Conservation (phyloP, 2,888 invertebrate genomes). For the Serripes groenlandicus region DNA sequence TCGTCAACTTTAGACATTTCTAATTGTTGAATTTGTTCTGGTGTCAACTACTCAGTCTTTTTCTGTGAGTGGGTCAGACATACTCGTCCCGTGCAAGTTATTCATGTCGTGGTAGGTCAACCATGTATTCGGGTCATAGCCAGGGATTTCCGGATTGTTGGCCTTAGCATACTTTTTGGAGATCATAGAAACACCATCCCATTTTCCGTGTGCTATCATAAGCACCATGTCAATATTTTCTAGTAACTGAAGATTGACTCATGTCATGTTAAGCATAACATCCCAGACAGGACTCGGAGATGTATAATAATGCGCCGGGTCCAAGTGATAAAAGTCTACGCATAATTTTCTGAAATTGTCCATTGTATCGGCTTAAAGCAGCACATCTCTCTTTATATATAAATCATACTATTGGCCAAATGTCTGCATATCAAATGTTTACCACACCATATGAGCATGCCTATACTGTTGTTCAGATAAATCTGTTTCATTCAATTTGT, state of each 20-base stretch:
- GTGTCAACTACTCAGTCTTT: background rate
- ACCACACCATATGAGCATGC: background rate
- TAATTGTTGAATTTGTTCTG: background rate
- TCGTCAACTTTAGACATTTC: constrained; percentile 6
- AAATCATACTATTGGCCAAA: constrained; percentile 19
- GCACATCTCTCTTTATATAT: no score
- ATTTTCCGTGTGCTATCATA: constrained; percentile 2
- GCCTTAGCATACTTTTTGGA: background rate
- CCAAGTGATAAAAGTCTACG: constrained; percentile 39
- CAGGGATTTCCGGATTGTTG: background rate
- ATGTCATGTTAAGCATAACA: constrained; percentile 17
- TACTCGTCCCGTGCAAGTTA: constrained; percentile 22
- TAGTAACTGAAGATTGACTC: constrained; percentile 5
- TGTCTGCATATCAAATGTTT: background rate
- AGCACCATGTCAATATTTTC: constrained; percentile 18
- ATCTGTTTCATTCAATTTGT: no score
- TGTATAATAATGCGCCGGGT: constrained; percentile 51
- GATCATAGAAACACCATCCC: constrained; percentile 17
- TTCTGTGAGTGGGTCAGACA: constrained; percentile 12
- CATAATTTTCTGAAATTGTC: no score
- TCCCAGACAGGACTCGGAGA: constrained; percentile 45
- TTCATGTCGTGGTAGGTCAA: background rate
- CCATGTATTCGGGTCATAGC: background rate
- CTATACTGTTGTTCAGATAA: background rate
- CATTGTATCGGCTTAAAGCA: no score